Evolutionary conservation across 2,888 invertebrate genomes (phyloP).

Genomic region (Shargacucullia verbasci): DNA sequence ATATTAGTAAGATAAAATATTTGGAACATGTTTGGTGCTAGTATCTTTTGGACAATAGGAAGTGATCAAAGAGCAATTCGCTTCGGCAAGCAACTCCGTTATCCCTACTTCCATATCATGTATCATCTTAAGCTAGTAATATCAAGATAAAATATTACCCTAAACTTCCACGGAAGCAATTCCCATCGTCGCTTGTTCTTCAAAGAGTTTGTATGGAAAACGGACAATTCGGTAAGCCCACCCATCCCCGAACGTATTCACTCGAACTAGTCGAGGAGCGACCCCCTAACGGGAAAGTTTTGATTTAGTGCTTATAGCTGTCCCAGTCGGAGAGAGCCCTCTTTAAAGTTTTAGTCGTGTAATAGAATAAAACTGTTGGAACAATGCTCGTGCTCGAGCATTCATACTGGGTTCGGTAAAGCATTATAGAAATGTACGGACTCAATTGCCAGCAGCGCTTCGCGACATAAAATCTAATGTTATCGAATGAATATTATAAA

Average conservation of each 20-base stretch:
- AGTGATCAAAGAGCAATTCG: constrained; percentile 42
- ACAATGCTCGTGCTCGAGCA: constrained; percentile 78
- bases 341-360: constrained; percentile 85
- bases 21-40: constrained; percentile 37
- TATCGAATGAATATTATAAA: constrained; percentile 79
- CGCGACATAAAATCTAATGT: constrained; percentile 77
- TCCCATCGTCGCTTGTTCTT: constrained; percentile 66
- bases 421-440: constrained; percentile 72
- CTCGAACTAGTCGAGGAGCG: constrained; percentile 75
- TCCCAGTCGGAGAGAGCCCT: constrained; percentile 77
- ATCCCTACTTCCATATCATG: constrained; percentile 28
- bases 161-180: constrained; percentile 64
- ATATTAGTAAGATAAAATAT: too few relatives aligned
- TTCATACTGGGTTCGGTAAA: constrained; percentile 75
- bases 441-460: constrained; percentile 73
- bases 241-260: constrained; percentile 77
- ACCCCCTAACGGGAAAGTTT: constrained; percentile 83
- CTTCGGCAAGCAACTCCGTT: constrained; percentile 29
- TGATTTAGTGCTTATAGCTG: constrained; percentile 88
- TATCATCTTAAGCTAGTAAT: constrained; percentile 55
- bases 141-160: constrained; percentile 63
- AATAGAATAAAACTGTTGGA: constrained; percentile 87
- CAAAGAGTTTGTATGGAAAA: constrained; percentile 72
- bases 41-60: constrained; percentile 34
- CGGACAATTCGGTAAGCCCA: constrained; percentile 72